Evolutionary conservation across 2,113 vertebrate genomes (phyloP).

Genomic region (Phasianus colchicus): DNA sequence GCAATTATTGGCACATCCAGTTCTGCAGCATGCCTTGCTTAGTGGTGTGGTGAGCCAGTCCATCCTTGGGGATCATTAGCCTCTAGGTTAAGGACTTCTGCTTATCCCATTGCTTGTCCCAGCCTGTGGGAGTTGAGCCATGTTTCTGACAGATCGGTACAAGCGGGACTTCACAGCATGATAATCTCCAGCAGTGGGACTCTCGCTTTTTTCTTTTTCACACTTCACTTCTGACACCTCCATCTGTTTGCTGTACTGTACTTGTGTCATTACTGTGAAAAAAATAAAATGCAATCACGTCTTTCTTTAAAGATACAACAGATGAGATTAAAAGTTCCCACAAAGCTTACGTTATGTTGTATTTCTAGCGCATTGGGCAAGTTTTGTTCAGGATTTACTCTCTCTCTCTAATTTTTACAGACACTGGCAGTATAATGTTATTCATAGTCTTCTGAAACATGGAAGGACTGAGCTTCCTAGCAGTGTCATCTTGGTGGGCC

Average conservation of each 20-base stretch:
- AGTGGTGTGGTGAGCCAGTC: neutral
- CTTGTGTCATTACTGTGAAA: neutral
- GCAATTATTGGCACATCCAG: rapidly evolving
- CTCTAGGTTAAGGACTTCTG: neutral
- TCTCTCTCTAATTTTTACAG: neutral
- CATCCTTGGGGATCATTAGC: neutral
- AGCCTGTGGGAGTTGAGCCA: neutral
- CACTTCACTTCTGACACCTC: constrained; percentile 35
- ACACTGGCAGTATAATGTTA: neutral
- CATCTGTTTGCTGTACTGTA: constrained; percentile 42
- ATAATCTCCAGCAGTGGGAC: neutral
- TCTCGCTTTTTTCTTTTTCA: constrained; percentile 26
- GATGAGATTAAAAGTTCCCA: neutral
- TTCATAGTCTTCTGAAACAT: neutral
- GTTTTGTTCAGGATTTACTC: neutral
- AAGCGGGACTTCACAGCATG: neutral
- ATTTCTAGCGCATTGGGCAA: neutral
- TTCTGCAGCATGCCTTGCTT: neutral
- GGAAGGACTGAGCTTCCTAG: neutral
- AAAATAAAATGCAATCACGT: neutral
- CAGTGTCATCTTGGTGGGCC: neutral
- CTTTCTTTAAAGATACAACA: neutral
- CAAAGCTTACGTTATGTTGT: neutral
- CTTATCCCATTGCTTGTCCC: neutral
- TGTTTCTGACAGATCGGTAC: constrained; percentile 2